These are phyloP conservation scores for Caenorhabditis sp. DNA, from an alignment of 2,888 invertebrate species.

Conservation along the genomic window DNA sequence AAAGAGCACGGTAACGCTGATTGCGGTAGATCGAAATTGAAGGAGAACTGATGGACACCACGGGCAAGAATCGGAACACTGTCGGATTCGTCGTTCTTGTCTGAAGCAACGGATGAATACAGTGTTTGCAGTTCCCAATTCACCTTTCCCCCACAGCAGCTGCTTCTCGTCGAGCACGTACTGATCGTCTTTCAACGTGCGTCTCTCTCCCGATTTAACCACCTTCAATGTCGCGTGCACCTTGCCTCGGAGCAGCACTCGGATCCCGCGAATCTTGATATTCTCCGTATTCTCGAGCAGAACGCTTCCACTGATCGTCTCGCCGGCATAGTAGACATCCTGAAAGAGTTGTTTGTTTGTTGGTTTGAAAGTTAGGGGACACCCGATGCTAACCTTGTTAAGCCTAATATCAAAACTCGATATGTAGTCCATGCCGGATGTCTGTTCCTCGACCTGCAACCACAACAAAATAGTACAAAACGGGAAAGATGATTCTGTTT, in stretches of 20 bases:
- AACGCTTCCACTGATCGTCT: conserved; percentile 87
- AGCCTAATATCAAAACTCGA: conserved; percentile 89
- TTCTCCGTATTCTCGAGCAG: conserved; percentile 89
- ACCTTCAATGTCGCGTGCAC: conserved; percentile 90
- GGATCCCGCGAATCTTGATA: conserved; percentile 88
- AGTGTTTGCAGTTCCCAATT: conserved; percentile 8
- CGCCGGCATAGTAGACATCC: conserved; percentile 90
- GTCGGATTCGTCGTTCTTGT: conserved; percentile 75
- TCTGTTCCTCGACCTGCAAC: conserved; percentile 59
- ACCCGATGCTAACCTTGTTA: conserved; percentile 85
- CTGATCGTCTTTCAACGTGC: conserved; percentile 89
- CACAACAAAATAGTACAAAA: conserved; percentile 10
- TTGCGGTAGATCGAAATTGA: conserved; percentile 89
- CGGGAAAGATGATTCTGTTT: neutral
- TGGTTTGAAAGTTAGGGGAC: neutral
- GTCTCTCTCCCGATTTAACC: conserved; percentile 88
- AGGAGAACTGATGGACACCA: conserved; percentile 88
- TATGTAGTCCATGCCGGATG: conserved; percentile 88
- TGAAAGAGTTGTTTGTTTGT: conserved; percentile 75
- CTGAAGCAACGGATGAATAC: conserved; percentile 49
- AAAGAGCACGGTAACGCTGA: conserved; percentile 89
- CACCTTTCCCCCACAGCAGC: conserved; percentile 89
- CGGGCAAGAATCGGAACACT: conserved; percentile 87
- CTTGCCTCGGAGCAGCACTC: conserved; percentile 88
- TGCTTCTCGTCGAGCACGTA: conserved; percentile 89